These are phyloP conservation scores for Alca torda DNA, from an alignment of 2,797 vertebrate genomes.

Conservation along the genomic window DNA sequence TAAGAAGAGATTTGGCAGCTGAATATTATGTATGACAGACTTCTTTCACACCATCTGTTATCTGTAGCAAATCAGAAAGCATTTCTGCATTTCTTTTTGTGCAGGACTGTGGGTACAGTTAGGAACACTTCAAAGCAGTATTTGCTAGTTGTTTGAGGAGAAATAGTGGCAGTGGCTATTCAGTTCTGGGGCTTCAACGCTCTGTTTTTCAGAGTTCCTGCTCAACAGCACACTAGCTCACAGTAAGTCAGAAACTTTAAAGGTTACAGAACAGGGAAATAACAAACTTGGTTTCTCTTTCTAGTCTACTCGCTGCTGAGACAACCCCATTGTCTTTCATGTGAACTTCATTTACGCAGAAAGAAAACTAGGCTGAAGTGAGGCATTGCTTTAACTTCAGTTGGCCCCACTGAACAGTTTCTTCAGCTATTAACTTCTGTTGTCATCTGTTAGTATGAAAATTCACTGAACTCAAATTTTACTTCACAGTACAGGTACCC, in stretches of 20 bases:
- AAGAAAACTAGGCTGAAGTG: not conserved
- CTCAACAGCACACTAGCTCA: not conserved
- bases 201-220: not conserved
- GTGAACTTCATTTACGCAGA: not conserved
- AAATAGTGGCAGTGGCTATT: not conserved
- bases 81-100: slow-evolving; percentile 4
- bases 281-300: not conserved
- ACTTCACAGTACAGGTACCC: not conserved
- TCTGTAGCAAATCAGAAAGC: slow-evolving; percentile 40
- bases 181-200: not conserved
- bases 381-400: not conserved
- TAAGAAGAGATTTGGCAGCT: slow-evolving; percentile 54
- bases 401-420: not conserved
- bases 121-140: not conserved
- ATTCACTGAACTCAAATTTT: not conserved
- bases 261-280: not conserved
- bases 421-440: not conserved
- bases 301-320: not conserved
- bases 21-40: slow-evolving; percentile 40
- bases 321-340: not conserved
- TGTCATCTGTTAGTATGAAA: not conserved
- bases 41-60: slow-evolving; percentile 60
- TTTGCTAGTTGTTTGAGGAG: not conserved
- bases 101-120: not conserved
- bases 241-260: not conserved